phyloP scores from a whole-genome alignment of 2,797 vertebrate species.

The Poeciliopsis turneri region DNA sequence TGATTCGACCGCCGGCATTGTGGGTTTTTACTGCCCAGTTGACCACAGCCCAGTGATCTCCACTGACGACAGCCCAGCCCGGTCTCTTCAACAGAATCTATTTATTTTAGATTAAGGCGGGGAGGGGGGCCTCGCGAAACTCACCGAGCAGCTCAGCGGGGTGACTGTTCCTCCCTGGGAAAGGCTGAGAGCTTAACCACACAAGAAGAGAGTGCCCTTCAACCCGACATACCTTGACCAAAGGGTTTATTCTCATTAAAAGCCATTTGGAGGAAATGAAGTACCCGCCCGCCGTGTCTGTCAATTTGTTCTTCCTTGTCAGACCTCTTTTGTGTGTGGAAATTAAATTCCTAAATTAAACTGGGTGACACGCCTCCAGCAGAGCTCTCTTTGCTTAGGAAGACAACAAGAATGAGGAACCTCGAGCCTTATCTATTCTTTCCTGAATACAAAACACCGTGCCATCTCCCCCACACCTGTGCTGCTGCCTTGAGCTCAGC shows the following conservation, averaged over 20 bases:
- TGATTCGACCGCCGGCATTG: constrained; percentile 37
- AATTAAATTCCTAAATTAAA: constrained; percentile 84
- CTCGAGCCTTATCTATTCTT: constrained; percentile 58
- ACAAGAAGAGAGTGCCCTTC: constrained; percentile 47
- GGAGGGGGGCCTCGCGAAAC: constrained; percentile 18
- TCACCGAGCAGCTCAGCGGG: constrained; percentile 45
- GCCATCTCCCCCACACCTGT: constrained; percentile 57
- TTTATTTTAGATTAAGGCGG: constrained; percentile 69
- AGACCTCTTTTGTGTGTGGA: constrained; percentile 79
- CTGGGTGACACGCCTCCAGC: constrained; percentile 66
- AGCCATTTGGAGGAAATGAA: constrained; percentile 71
- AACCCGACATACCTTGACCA: constrained; percentile 59
- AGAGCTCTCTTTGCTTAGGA: constrained; percentile 59
- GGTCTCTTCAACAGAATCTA: constrained; percentile 54
- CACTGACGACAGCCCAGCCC: constrained; percentile 42
- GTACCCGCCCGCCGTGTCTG: constrained; percentile 58
- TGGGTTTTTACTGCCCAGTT: constrained; percentile 51
- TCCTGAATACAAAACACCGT: constrained; percentile 59
- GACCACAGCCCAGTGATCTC: constrained; percentile 56
- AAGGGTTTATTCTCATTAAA: constrained; percentile 67
- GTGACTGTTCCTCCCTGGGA: constrained; percentile 19
- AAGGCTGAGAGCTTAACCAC: constrained; percentile 37
- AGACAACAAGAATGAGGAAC: constrained; percentile 63
- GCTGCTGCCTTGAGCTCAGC: constrained; percentile 50
- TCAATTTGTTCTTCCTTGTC: constrained; percentile 73